Evolutionary conservation across 2,888 invertebrate species (phyloP), one percentile per base, ranked within the genome.

Genomic region (Tribolium freemani): DNA sequence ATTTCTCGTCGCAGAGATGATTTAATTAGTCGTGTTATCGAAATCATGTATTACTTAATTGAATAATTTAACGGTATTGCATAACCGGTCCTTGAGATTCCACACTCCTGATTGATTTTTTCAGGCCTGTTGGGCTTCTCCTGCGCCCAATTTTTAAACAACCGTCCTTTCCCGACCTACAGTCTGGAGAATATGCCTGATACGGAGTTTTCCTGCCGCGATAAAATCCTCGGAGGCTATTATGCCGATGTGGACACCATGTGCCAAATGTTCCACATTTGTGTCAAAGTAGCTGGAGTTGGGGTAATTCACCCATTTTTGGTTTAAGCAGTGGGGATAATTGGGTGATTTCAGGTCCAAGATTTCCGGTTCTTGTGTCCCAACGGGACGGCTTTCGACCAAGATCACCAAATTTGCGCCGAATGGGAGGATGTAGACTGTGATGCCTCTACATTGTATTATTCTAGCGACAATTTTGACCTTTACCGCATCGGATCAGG

Each of bases 341-440:
- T 54, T 66, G 31, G 4, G 8, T 30, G 13, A 63, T 64, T 64
- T 2, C 82, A 92, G 92, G 87, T 94, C 72, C 90, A 93, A 85
- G 94, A 94, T 88, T 94, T 92, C 89, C 91, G 95, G 83, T 96
- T 96, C 88, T 90, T 95, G 84, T 96, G 96, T 83, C 96, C 96
- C 44, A 96, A 96, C 80, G 94, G 94, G 78, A 96, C 96, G 1
- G 92, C 95, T 77, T 96, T 96, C 88, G 96, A 96, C 87, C 96
- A 96, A 85, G 95, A 96, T 85, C 94, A 95, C 70, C 95, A 96
- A 87, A 96, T 96, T 20, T 96, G 96, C 85, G 96, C 96, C 54
- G 94, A 96, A 82, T 95, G 95, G 93, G 95, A 94, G 75, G 96
- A 96, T 84, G 93, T 96, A 0, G 95, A 95, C 83, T 96, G 96